phyloP scores from a whole-genome alignment of 2,113 vertebrate species.

The Peromyscus californicus region DNA sequence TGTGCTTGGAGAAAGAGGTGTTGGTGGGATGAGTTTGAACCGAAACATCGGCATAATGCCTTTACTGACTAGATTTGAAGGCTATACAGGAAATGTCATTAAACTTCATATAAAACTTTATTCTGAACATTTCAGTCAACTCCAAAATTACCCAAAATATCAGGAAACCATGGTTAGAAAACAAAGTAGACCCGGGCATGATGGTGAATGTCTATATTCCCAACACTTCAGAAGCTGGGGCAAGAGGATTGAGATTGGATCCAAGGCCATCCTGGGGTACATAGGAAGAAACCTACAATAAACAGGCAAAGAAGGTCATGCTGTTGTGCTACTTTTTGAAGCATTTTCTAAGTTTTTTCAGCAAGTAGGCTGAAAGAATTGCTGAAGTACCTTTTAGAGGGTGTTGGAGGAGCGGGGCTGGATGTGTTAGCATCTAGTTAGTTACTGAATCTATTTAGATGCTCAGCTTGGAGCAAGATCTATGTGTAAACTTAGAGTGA shows the following conservation, averaged over 20 bases:
- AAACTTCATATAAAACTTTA: background rate
- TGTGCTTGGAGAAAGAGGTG: background rate
- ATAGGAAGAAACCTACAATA: background rate
- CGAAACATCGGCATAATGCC: background rate
- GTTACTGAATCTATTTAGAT: background rate
- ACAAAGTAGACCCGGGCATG: background rate
- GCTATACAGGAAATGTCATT: background rate
- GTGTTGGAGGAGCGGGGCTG: background rate
- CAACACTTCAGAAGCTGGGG: background rate
- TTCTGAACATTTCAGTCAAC: background rate
- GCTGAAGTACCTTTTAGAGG: background rate
- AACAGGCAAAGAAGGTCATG: background rate
- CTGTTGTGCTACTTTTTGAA: background rate
- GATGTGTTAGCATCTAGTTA: background rate
- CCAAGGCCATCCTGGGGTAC: background rate
- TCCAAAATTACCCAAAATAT: background rate
- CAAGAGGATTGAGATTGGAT: background rate
- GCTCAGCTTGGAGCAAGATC: background rate
- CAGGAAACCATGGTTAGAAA: constrained; percentile 28
- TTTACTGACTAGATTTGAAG: constrained; percentile 43
- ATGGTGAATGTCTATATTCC: background rate
- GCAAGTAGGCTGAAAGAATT: background rate
- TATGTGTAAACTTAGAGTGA: background rate
- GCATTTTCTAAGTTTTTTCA: background rate
- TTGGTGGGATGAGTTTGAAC: background rate